Evolutionary conservation across 2,888 invertebrate genomes (phyloP), one percentile per base, ranked within the genome.

Genomic region (Helicoverpa assulta): DNA sequence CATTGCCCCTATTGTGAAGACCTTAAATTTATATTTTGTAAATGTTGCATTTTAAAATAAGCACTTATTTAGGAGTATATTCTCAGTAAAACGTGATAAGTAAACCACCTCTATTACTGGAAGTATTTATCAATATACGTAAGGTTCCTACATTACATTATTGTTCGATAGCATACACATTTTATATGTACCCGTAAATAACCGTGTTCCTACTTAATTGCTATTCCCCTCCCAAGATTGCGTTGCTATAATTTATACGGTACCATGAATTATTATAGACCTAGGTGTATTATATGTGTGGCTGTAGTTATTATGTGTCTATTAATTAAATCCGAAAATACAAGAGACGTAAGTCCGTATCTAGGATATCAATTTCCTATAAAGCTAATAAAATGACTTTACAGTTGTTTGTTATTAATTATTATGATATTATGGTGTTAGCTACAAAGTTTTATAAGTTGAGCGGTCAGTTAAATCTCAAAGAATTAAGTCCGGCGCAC

Each of bases 171-270:
- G 74, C 82, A 76, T 58, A 78, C 79, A 86, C 64, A 76, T 82
- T 78, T 78, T 83, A 81, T 84, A 72, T 86, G 84, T 85, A 87
- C 84, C 83, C 87, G 88, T 90, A 91, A 91, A 91, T 91, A 91
- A 91, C 88, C 86, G 85, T 85, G 86, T 86, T 82, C 84, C 77
- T 78, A 85, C 88, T 90, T 92, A 92, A 92, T 93, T 91, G 91
- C 91, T 87, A 87, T 90, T 89, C 87, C 89, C 89, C 85, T 85
- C 72, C 82, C 82, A 89, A 89, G 90, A 90, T 89, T 90, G 88
- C 83, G 87, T 84, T 86, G 85, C 85, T 88, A 88, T 93, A 92
- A 93, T 91, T 92, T 92, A 93, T 90, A 88, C 84, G 80, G 65
- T 71, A 77, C 84, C 67, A 89, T 92, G 90, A 92, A 86, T 91